Conservation (phyloP, 2,797 vertebrate species). For the Bovichtus diacanthus region DNA sequence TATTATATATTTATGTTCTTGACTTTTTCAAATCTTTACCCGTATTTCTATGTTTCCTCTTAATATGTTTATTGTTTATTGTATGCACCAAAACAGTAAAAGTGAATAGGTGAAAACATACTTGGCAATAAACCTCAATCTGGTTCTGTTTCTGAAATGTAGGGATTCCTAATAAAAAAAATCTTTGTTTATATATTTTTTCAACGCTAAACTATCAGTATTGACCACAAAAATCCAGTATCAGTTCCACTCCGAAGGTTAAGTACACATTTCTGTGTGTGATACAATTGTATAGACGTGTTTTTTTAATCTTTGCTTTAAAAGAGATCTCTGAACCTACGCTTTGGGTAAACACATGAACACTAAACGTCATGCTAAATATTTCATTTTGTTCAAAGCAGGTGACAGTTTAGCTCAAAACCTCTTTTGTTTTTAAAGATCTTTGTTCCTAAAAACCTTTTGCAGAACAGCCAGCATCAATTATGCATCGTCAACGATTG, state of each 20-base stretch:
- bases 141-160: neutral
- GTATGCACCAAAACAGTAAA: too few species aligned
- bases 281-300: neutral
- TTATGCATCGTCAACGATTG: conserved; percentile 58
- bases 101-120: too few species aligned
- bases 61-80: too few species aligned
- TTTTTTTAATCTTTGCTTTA: neutral
- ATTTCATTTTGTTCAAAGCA: conserved; percentile 12
- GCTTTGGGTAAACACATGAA: neutral
- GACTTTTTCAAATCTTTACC: too few species aligned
- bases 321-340: neutral
- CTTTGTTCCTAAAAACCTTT: conserved; percentile 27
- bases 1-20: too few species aligned
- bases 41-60: too few species aligned
- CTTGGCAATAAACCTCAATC: too few species aligned
- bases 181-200: too few species aligned
- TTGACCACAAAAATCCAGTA: neutral
- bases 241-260: neutral
- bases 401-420: conserved; percentile 11
- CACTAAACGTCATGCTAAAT: neutral
- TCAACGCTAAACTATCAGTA: neutral
- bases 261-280: too few species aligned
- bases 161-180: neutral
- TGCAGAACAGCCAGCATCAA: conserved; percentile 45
- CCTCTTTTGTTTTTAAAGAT: conserved; percentile 35